Evolutionary conservation across 2,113 vertebrate genomes (phyloP).

Genomic region (Holacanthus passer): DNA sequence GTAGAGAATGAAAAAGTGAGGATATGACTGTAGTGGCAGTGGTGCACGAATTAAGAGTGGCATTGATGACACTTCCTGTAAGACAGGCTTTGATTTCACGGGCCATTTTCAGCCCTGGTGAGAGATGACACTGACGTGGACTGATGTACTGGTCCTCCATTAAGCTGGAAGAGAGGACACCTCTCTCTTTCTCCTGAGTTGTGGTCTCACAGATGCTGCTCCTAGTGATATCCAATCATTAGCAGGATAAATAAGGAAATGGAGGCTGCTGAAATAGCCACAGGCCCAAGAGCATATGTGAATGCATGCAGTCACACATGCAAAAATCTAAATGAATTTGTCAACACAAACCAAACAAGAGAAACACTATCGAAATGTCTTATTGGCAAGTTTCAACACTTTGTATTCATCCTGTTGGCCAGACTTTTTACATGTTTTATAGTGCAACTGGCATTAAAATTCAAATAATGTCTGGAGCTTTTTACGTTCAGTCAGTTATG

Average conservation of each 20-base stretch:
- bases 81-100: slow-evolving; percentile 81
- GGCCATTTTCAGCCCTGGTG: slow-evolving; percentile 78
- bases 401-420: slow-evolving; percentile 7
- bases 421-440: neutral
- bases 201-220: slow-evolving; percentile 45
- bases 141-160: slow-evolving; percentile 78
- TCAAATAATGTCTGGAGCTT: slow-evolving; percentile 18
- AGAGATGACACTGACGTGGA: slow-evolving; percentile 78
- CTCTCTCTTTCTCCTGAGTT: slow-evolving; percentile 48
- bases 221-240: slow-evolving; percentile 56
- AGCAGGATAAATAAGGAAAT: slow-evolving; percentile 60
- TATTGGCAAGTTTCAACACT: neutral
- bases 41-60: slow-evolving; percentile 68
- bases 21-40: slow-evolving; percentile 55
- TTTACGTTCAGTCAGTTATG: slow-evolving; percentile 24
- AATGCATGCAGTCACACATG: neutral
- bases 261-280: slow-evolving; percentile 36
- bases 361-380: neutral
- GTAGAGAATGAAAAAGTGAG: slow-evolving; percentile 43
- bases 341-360: neutral
- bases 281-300: neutral
- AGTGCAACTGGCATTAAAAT: slow-evolving; percentile 22
- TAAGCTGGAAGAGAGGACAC: slow-evolving; percentile 85
- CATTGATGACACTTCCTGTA: slow-evolving; percentile 83
- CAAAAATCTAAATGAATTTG: neutral